phyloP scores from a whole-genome alignment of 2,888 invertebrate genomes.

The Drosophila multiciliata region DNA sequence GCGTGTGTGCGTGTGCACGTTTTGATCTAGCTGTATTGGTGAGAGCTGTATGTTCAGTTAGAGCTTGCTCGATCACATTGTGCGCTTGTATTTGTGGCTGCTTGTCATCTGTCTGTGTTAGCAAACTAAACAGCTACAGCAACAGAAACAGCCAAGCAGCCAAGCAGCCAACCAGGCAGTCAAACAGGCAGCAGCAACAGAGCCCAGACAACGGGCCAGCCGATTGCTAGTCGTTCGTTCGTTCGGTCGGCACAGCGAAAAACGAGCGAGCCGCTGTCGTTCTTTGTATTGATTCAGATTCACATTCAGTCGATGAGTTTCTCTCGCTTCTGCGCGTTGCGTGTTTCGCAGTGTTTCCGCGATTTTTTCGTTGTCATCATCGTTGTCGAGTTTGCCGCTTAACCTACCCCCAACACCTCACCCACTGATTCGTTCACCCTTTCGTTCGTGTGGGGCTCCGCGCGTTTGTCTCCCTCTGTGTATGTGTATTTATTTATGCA shows the following conservation, averaged over 20 bases:
- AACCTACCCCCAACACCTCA: conserved; percentile 1
- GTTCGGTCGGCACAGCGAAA: conserved; percentile 3
- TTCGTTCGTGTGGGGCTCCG: conserved; percentile 34
- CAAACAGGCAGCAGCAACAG: conserved; percentile 9
- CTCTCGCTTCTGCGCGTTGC: conserved; percentile 84
- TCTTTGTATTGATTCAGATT: conserved; percentile 78
- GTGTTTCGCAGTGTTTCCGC: conserved; percentile 80
- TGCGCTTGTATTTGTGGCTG: conserved; percentile 38
- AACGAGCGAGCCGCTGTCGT: conserved; percentile 46
- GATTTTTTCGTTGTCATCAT: conserved; percentile 78
- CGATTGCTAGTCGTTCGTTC: conserved; percentile 21
- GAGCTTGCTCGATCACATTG: conserved; percentile 47
- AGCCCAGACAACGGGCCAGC: conserved; percentile 34
- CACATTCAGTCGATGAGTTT: conserved; percentile 83
- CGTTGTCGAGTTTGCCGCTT: conserved; percentile 46
- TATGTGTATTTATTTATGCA: conserved; percentile 10
- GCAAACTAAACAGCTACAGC: conserved; percentile 53
- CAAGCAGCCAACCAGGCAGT: conserved; percentile 36
- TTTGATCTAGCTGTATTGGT: conserved; percentile 28
- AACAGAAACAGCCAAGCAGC: conserved; percentile 13
- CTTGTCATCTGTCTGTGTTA: conserved; percentile 52
- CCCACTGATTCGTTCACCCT: conserved; percentile 7
- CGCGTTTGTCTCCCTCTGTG: conserved; percentile 24
- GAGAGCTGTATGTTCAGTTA: conserved; percentile 26
- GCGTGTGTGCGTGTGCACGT: conserved; percentile 16